These are phyloP conservation scores for Dendroctonus ponderosae DNA, from an alignment of 1,140 invertebrate species.

Conservation along the genomic window DNA sequence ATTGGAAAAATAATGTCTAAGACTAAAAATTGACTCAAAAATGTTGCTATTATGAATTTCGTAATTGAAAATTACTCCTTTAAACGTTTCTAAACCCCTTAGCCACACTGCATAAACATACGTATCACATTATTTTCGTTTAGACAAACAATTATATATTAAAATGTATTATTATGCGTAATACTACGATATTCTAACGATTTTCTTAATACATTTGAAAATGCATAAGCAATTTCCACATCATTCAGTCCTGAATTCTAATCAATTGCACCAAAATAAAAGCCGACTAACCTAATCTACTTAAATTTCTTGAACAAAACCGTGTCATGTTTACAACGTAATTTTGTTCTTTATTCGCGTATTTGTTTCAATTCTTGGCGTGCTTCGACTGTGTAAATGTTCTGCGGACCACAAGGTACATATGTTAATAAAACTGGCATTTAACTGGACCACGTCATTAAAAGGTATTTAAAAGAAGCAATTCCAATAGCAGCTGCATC, in stretches of 20 bases:
- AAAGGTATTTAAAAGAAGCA: not conserved
- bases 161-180: no score
- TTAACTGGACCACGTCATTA: not conserved
- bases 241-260: not conserved
- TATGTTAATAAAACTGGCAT: conserved; percentile 6
- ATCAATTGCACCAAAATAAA: not conserved
- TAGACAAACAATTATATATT: no score
- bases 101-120: no score
- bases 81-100: no score
- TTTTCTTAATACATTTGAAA: no score
- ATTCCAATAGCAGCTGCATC: not conserved
- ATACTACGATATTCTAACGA: no score
- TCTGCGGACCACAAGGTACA: not conserved
- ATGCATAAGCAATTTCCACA: no score
- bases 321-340: conserved; percentile 10
- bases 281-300: conserved; percentile 8
- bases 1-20: no score
- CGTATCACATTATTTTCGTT: no score
- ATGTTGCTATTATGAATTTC: no score
- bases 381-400: conserved; percentile 6
- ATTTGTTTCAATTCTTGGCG: conserved; percentile 10
- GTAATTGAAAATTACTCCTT: no score
- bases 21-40: no score
- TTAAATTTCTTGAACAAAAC: conserved; percentile 6
- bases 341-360: conserved; percentile 8